phyloP scores from a whole-genome alignment of 2,113 vertebrate genomes.

The Neodon shergylaensis region DNA sequence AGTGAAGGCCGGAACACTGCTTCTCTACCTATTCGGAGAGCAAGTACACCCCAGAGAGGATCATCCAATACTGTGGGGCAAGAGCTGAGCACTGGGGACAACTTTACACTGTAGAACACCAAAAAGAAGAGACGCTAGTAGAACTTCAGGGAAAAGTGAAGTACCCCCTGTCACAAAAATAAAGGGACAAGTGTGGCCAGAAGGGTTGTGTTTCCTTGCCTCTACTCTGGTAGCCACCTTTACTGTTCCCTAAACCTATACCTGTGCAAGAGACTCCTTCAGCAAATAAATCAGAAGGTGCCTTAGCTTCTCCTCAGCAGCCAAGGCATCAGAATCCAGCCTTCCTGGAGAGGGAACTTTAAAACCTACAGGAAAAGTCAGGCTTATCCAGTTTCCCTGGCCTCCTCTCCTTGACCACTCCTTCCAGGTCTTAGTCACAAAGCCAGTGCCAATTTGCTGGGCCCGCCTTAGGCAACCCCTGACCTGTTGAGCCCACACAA shows the following conservation, averaged over 20 bases:
- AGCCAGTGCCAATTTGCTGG: conserved; percentile 69
- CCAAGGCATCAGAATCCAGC: conserved; percentile 45
- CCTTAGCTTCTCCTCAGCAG: neutral
- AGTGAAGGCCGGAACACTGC: neutral
- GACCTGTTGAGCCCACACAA: conserved; percentile 61
- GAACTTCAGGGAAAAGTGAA: neutral
- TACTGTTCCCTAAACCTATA: neutral
- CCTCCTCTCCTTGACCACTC: neutral
- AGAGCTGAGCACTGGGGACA: neutral
- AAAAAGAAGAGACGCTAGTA: neutral
- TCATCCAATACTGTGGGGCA: neutral
- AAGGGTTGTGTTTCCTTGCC: neutral
- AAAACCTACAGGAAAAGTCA: conserved; percentile 36
- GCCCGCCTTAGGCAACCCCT: conserved; percentile 65
- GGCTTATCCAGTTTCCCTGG: conserved; percentile 45
- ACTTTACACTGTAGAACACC: neutral
- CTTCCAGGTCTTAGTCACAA: conserved; percentile 52
- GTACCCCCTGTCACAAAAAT: neutral
- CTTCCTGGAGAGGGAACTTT: conserved; percentile 25
- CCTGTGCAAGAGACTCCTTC: neutral
- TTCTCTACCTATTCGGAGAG: neutral
- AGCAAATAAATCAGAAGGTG: neutral
- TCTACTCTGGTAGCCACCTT: neutral
- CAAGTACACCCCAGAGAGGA: neutral
- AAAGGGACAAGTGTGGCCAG: fast-evolving